Base-by-base conservation (phyloP, 2,113 vertebrate species). In the Mormoops blainvillei region DNA sequence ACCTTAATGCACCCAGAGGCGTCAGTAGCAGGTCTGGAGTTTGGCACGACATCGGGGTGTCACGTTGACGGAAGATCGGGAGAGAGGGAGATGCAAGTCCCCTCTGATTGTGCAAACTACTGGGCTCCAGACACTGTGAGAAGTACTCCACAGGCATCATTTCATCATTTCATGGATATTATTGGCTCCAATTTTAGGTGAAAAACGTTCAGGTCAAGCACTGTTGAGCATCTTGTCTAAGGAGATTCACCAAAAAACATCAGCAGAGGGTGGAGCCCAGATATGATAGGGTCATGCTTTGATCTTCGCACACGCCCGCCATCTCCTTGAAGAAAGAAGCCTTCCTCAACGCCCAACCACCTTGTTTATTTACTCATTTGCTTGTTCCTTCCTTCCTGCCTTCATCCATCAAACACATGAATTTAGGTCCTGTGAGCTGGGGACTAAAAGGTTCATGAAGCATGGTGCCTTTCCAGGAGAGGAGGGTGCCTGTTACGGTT, bases 241-340 rank as follows among this genome's bases (percentile, higher is more conserved):
- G 48, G 13, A 83, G 33, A 52, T 26, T 38, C 33, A 41, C 12
- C 56, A 12, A 67, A 36, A 56, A 1, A 48, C 0, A 12, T 48
- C 2, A n/a, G 36, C 14, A 76, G 77, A 83, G 15, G 45, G 4
- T 74, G 11, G 41, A 36, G 22, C 54, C 77, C 67, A 54, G 56
- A 31, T 2, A 54, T 1, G 43, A 74, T 0, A 2, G 10, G 19
- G 7, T 24, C 43, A 19, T 0, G 1, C 24, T 7, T 36, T 41
- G 19, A 48, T 45, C 52, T n/a, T 28, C 26, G 36, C 3, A 0
- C 7, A n/a, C 54, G 5, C 28, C 16, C n/a, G 11, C 43, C 54
- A 24, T 2, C 14, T 19, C 54, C 63, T 20, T 31, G 54, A 38
- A 1, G 38, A 41, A 43, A 0, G 38, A 38, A 43, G 31, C 38